phyloP scores from a whole-genome alignment of 2,888 invertebrate species.

The Anodontia alba region DNA sequence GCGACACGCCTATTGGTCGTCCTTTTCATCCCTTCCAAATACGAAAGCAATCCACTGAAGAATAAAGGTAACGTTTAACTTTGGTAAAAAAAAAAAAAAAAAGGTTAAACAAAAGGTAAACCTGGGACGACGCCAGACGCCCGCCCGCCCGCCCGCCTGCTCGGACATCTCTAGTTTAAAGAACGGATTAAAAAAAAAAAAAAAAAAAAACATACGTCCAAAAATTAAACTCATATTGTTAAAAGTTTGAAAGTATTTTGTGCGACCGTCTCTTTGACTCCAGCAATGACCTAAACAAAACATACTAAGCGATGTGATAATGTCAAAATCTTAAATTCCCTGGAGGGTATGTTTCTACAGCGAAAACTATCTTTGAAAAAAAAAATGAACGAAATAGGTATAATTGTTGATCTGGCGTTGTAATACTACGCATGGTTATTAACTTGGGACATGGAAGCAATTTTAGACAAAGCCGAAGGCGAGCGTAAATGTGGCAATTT shows the following conservation, averaged over 20 bases:
- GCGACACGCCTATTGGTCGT: no score
- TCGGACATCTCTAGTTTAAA: no score
- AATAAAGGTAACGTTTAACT: no score
- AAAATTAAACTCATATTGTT: neutral
- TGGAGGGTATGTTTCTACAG: neutral
- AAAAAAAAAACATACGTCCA: no score
- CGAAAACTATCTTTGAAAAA: constrained; percentile 29
- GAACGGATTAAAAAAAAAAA: no score
- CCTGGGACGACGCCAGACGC: no score
- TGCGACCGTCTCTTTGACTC: neutral
- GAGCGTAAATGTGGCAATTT: no score
- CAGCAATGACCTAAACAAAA: neutral
- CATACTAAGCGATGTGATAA: neutral
- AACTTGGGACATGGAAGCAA: constrained; percentile 32
- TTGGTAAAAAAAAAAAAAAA: no score
- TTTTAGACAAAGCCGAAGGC: neutral
- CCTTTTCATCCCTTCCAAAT: no score
- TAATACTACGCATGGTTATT: constrained; percentile 30
- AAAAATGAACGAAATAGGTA: constrained; percentile 23
- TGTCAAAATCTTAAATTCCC: neutral
- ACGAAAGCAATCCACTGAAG: no score
- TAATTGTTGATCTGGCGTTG: neutral
- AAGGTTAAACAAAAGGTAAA: no score
- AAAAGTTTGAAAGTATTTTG: neutral
- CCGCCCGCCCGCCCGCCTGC: no score